These are phyloP conservation scores for Hermaeophaga mercurialis DNA, from an alignment of 2,888 invertebrate species.

Conservation along the genomic window DNA sequence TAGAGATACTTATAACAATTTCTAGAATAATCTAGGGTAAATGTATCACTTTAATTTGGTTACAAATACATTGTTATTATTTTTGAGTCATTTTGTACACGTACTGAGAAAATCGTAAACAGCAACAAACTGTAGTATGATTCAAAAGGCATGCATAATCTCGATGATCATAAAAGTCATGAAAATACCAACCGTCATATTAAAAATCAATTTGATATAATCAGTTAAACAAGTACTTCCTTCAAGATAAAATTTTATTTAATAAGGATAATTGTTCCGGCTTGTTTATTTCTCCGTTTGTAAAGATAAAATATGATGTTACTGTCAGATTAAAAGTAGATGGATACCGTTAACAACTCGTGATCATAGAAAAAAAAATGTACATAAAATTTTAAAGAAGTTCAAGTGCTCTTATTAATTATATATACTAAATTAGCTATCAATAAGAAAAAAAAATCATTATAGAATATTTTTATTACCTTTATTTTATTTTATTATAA, in stretches of 20 bases:
- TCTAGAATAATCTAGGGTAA: too few species aligned
- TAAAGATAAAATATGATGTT: not conserved
- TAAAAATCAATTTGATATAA: not conserved
- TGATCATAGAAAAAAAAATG: slow-evolving; percentile 5
- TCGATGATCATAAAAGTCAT: not conserved
- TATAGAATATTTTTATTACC: too few species aligned
- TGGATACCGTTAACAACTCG: slow-evolving; percentile 4
- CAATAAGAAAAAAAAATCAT: too few species aligned
- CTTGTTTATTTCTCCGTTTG: not conserved
- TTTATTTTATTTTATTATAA: too few species aligned
- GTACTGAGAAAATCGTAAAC: too few species aligned
- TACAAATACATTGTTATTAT: too few species aligned
- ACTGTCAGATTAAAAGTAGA: slow-evolving; percentile 3
- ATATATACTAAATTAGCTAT: too few species aligned
- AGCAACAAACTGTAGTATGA: too few species aligned
- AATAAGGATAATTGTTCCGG: slow-evolving; percentile 9
- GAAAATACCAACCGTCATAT: not conserved
- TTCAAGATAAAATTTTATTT: slow-evolving; percentile 7
- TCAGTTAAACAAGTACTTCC: slow-evolving; percentile 3
- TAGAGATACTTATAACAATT: too few species aligned
- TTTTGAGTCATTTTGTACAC: too few species aligned
- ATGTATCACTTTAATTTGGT: too few species aligned
- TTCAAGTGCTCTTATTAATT: not conserved
- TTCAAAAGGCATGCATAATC: too few species aligned
- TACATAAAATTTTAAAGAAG: not conserved